Percentiles rank a stretch among this genome's conserved stretches.
These are phyloP conservation scores for Hemitrygon akajei DNA, from an alignment of 2,797 vertebrate species.

Conservation along the genomic window DNA sequence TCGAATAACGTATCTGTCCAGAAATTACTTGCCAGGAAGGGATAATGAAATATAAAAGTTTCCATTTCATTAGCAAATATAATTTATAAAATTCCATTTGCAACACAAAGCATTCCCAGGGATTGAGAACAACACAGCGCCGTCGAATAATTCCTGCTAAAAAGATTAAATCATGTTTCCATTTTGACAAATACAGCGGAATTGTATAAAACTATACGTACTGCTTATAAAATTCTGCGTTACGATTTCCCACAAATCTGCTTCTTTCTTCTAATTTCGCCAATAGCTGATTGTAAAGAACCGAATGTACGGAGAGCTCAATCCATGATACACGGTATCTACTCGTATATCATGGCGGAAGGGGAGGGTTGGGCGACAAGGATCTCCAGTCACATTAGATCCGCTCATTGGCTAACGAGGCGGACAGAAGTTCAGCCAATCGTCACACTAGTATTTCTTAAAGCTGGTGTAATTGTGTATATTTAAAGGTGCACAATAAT, in stretches of 20 bases:
- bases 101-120: slow-evolving; percentile 17
- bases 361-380: neutral
- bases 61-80: slow-evolving; percentile 22
- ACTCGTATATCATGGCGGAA: neutral
- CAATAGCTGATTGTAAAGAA: neutral
- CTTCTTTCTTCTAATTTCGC: neutral
- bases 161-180: neutral
- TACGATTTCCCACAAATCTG: neutral
- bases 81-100: slow-evolving; percentile 22
- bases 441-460: neutral
- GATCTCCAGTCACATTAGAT: neutral
- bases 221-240: neutral
- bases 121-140: neutral
- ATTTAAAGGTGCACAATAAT: slow-evolving; percentile 2
- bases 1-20: slow-evolving; percentile 67
- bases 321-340: neutral
- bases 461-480: neutral
- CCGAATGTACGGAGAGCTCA: neutral
- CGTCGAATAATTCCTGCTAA: neutral
- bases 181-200: neutral
- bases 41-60: slow-evolving; percentile 40
- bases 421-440: slow-evolving; percentile 4
- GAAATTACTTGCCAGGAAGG: slow-evolving; percentile 40
- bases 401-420: neutral
- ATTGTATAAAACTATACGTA: neutral